Percentiles rank a stretch among this genome's conserved stretches.
phyloP scores from a whole-genome alignment of 2,113 vertebrate species.

The Brachyistius frenatus region DNA sequence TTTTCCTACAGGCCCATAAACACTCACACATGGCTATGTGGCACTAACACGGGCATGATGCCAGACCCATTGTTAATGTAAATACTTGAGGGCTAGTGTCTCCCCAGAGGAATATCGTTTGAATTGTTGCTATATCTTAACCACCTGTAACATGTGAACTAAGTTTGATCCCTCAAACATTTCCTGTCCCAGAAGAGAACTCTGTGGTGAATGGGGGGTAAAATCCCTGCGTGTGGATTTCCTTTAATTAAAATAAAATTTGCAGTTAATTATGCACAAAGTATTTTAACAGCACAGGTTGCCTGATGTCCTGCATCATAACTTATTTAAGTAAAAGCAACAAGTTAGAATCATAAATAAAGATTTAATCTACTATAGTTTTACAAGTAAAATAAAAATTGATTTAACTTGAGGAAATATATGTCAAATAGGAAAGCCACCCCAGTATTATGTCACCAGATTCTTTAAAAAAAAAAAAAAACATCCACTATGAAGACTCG shows the following conservation, averaged over 20 bases:
- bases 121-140: slow-evolving; percentile 72
- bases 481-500: too few species aligned
- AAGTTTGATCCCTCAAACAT: slow-evolving; percentile 73
- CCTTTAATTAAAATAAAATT: slow-evolving; percentile 69
- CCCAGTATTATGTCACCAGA: background rate
- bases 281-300: slow-evolving; percentile 52
- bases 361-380: background rate
- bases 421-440: background rate
- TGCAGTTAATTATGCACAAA: slow-evolving; percentile 60
- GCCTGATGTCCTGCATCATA: slow-evolving; percentile 22
- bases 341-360: background rate
- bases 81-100: slow-evolving; percentile 62
- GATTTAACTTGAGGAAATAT: too few species aligned
- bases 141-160: slow-evolving; percentile 78
- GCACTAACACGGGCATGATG: slow-evolving; percentile 58
- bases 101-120: slow-evolving; percentile 60
- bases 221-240: slow-evolving; percentile 60
- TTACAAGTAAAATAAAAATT: background rate
- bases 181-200: slow-evolving; percentile 72
- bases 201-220: slow-evolving; percentile 59
- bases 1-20: slow-evolving; percentile 41
- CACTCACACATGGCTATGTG: slow-evolving; percentile 49
- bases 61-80: slow-evolving; percentile 74
- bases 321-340: slow-evolving; percentile 24
- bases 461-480: too few species aligned